Evolutionary conservation across 2,888 invertebrate species (phyloP), one percentile per base, ranked within the genome.

Genomic region (Melipona bicolor): DNA sequence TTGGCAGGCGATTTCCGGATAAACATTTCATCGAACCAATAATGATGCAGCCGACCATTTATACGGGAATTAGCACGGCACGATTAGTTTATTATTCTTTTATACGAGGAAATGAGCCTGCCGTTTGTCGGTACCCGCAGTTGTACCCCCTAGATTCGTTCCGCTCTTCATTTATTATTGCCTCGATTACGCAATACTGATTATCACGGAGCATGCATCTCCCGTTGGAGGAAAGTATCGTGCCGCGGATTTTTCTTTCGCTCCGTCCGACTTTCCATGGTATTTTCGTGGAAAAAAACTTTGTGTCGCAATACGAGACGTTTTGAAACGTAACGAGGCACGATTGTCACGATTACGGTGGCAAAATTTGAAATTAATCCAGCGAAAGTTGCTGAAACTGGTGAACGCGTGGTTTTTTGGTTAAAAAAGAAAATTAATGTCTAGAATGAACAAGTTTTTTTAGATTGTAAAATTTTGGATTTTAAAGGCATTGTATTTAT

Each of bases 161-260:
- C 92, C 88, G 92, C 91, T 90, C 91, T 87, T 87, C 90, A 92
- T 92, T 92, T 91, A 92, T 92, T 89, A 91, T 91, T 91, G 91
- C 92, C 91, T 92, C 90, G 90, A 91, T 89, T 87, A 81, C 79
- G 77, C 24, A 17, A 27, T 17, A 32, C 5, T 24, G 71, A 52
- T 36, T 56, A 50, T 43, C 54, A 64, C 70, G 17, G 54, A 43
- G 9, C 9, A n/a, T n/a, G 43, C 9, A 43, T 9, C 43, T 11
- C 79, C 85, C 87, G 83, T 81, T 71, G 49, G 6, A n/a, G 15
- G 56, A 5, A 56, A 56, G 3, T 56, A 15, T 56, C 13, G 2
- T 56, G 3, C 56, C 13, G 0, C n/a, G 2, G n/a, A 15, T 15
- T 6, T 15, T 6, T 59, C 5, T 56, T n/a, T 13, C 5, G 0